These are phyloP conservation scores for Lithobates sylvaticus DNA, from an alignment of 2,797 vertebrate genomes.

Conservation along the genomic window DNA sequence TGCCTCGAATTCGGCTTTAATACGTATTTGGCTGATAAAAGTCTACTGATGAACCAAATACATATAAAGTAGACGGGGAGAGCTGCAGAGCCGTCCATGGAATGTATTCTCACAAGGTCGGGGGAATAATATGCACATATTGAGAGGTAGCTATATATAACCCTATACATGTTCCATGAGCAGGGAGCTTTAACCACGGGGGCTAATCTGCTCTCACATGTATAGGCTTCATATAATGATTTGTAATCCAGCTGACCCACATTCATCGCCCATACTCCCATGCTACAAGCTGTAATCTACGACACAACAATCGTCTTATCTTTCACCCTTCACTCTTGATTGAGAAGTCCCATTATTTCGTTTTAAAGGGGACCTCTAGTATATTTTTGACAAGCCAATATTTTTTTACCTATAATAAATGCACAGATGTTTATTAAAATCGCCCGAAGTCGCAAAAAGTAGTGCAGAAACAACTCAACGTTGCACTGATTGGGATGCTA, in stretches of 20 bases:
- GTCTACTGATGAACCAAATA: slow-evolving; percentile 31
- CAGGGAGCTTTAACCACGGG: slow-evolving; percentile 24
- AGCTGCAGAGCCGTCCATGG: not conserved
- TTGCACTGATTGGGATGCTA: too few relatives aligned
- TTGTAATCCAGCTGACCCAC: slow-evolving; percentile 55
- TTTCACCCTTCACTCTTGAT: not conserved
- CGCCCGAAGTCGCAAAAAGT: too few relatives aligned
- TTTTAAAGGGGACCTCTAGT: not conserved
- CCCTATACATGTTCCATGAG: slow-evolving; percentile 24
- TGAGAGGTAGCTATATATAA: slow-evolving; percentile 11
- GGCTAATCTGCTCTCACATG: slow-evolving; percentile 35
- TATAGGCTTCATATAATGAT: slow-evolving; percentile 44
- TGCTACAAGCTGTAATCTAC: slow-evolving; percentile 34
- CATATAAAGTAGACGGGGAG: slow-evolving; percentile 23
- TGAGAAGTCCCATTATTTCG: not conserved
- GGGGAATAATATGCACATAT: slow-evolving; percentile 4
- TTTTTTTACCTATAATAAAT: too few relatives aligned
- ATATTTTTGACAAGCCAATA: too few relatives aligned
- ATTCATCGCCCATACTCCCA: slow-evolving; percentile 35
- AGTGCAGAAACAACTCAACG: too few relatives aligned
- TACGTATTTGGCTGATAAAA: not conserved
- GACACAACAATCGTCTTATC: slow-evolving; percentile 44
- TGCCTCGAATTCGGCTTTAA: not conserved
- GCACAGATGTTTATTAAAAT: too few relatives aligned
- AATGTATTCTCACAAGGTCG: not conserved